phyloP scores from a whole-genome alignment of 2,113 vertebrate genomes.

The Psittacula cyanocephala region DNA sequence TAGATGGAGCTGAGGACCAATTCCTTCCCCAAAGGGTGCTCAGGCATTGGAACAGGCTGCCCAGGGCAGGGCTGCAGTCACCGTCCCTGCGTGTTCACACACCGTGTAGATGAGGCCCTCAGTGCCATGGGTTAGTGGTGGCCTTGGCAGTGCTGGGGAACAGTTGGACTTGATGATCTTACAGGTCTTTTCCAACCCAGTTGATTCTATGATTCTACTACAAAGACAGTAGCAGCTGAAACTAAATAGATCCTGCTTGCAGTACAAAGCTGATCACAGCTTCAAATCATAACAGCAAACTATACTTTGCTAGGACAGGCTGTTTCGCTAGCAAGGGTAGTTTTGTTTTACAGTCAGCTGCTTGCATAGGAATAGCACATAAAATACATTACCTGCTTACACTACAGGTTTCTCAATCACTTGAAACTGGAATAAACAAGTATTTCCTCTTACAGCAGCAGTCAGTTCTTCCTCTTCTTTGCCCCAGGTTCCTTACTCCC shows the following conservation, averaged over 20 bases:
- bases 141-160: not conserved
- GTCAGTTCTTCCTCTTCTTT: not conserved
- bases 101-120: not conserved
- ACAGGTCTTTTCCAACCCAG: not conserved
- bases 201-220: not conserved
- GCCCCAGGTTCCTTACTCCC: slow-evolving; percentile 1
- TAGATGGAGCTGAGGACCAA: not conserved
- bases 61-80: not conserved
- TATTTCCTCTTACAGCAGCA: slow-evolving; percentile 10
- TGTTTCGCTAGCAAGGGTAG: not conserved
- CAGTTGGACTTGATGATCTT: not conserved
- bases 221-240: not conserved
- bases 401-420: not conserved
- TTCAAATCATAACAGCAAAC: not conserved
- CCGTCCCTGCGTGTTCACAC: not conserved
- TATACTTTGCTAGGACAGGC: not conserved
- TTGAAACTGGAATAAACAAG: not conserved
- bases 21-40: not conserved
- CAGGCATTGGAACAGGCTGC: not conserved
- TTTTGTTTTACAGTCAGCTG: not conserved
- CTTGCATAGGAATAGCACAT: not conserved
- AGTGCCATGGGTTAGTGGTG: not conserved
- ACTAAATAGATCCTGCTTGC: not conserved
- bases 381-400: not conserved
- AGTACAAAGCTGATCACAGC: not conserved